Conservation (phyloP, 2,888 invertebrate genomes). For the Drosophila putrida region DNA sequence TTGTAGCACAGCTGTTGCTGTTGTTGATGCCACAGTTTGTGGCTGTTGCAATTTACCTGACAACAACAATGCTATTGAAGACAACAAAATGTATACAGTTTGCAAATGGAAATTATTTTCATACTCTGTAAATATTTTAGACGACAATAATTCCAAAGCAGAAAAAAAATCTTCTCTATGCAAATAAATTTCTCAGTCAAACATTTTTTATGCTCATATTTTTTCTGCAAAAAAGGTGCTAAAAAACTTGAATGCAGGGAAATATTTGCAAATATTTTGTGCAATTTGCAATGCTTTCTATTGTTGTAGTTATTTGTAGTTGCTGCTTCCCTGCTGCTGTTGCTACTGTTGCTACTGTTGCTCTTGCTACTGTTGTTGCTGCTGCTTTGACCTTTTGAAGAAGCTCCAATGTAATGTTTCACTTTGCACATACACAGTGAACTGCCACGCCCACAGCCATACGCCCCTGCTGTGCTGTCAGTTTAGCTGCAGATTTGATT, state of each 20-base stretch:
- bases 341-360: conserved; percentile 13
- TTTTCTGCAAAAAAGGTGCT: conserved; percentile 17
- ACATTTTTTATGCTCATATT: neutral
- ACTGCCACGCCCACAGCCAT: conserved; percentile 37
- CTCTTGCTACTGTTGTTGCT: conserved; percentile 11
- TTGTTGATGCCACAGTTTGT: neutral
- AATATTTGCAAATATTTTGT: conserved; percentile 38
- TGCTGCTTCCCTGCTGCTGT: conserved; percentile 7
- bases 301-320: conserved; percentile 24
- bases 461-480: conserved; percentile 53
- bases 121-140: neutral
- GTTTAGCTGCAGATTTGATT: conserved; percentile 47
- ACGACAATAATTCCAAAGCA: conserved; percentile 1
- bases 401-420: conserved; percentile 25
- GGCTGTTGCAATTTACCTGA: conserved; percentile 15
- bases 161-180: conserved; percentile 25
- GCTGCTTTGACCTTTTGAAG: conserved; percentile 42
- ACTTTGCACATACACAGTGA: conserved; percentile 33
- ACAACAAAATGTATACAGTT: neutral
- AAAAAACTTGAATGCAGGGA: conserved; percentile 29
- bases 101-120: no score
- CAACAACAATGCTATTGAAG: conserved; percentile 4
- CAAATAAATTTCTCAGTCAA: conserved; percentile 4
- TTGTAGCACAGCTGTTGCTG: conserved; percentile 16
- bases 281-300: conserved; percentile 45